These are phyloP conservation scores for Lytechinus variegatus DNA, from an alignment of 35 echinoderm and acorn worm species.

Conservation along the genomic window DNA sequence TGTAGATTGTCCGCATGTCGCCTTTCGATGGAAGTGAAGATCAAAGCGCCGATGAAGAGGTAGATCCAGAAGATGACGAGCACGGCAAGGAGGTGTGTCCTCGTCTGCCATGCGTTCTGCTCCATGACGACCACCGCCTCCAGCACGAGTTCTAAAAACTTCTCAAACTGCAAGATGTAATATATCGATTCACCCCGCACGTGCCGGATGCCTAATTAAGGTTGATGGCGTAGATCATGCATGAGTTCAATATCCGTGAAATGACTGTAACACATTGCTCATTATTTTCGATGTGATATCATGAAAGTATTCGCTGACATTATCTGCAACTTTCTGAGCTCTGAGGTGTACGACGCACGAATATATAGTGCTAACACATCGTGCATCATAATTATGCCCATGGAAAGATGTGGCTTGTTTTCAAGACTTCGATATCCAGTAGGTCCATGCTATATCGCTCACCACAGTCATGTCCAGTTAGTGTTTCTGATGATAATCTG, in stretches of 20 bases:
- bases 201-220: too few relatives aligned
- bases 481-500: too few relatives aligned
- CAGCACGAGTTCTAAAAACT: not conserved
- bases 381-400: not conserved
- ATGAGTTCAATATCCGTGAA: not conserved
- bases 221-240: too few relatives aligned
- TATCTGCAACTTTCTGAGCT: not conserved
- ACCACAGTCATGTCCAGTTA: too few relatives aligned
- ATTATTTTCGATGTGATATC: not conserved
- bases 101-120: constrained; percentile 23
- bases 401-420: not conserved
- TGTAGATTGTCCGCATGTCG: constrained; percentile 18
- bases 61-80: constrained; percentile 32
- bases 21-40: constrained; percentile 21
- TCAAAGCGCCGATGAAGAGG: constrained; percentile 38
- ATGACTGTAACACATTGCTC: not conserved
- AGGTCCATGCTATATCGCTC: too few relatives aligned
- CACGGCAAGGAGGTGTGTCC: constrained; percentile 2
- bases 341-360: not conserved
- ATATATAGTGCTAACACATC: not conserved
- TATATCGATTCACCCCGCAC: too few relatives aligned
- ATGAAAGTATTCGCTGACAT: not conserved
- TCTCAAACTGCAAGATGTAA: not conserved
- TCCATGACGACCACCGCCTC: not conserved
- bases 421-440: not conserved